Base-by-base conservation (phyloP, 2,888 invertebrate genomes). In the Atrina japonica region DNA sequence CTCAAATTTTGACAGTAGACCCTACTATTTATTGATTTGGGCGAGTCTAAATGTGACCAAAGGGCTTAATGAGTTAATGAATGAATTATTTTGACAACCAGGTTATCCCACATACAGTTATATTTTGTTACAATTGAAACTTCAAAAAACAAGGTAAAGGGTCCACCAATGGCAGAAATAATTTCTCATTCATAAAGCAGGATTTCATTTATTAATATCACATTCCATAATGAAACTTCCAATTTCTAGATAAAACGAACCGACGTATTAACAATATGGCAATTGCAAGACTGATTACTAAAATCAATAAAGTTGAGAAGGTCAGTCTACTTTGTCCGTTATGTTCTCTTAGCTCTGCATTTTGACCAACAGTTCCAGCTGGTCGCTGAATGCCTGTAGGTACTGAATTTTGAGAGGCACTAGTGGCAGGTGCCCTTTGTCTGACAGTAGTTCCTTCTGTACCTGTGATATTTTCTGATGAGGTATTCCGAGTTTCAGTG, bases 221-320 rank as follows among this genome's bases (percentile, higher is more conserved):
- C 14, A 43, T 16, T 18, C 61, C 61, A 49, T 61, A 61, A 35
- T 61, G 47, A 30, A 70, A 59, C 43, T 23, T 72, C 71, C 71
- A 72, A 14, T 61, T 59, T 11, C 71, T 56, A 18, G 66, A 66
- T 3, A 67, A 27, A 45, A 69, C 74, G n/a, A 78, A 23, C 3
- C 81, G 67, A 45, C 77, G 68, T 1, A 78, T 47, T n/a, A 79
- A 58, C n/a, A 81, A 61, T 0, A 75, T 9, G 1, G 53, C 56
- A 9, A 77, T 79, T 9, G 76, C 71, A 9, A 76, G 30, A n/a
- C 69, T 60, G 7, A 81, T 65, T 1, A 78, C 21, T 18, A 78
- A 59, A 45, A 82, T 78, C 16, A 78, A 58, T 1, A 69, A 11
- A 16, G 65, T 64, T 9, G 70, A 68, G 21, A 70, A 6, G 47